These are phyloP conservation scores for Lutjanus erythropterus DNA, from an alignment of 2,113 vertebrate species.

Conservation along the genomic window DNA sequence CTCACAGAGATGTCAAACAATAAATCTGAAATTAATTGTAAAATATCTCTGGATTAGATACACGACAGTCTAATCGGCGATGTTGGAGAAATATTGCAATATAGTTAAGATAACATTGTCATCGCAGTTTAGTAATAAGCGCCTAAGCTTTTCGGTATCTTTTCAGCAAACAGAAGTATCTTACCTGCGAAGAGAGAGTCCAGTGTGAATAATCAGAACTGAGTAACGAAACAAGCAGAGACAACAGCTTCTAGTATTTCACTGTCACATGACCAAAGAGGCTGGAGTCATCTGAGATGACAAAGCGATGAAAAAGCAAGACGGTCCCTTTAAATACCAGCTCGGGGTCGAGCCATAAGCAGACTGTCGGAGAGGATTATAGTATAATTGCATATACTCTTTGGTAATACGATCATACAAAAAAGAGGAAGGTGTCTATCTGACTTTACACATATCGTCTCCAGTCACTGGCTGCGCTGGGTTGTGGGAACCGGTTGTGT, in stretches of 20 bases:
- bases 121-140: neutral
- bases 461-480: neutral
- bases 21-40: neutral
- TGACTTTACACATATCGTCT: neutral
- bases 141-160: neutral
- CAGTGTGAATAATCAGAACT: neutral
- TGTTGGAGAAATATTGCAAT: neutral
- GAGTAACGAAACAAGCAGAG: neutral
- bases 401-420: neutral
- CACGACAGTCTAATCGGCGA: neutral
- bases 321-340: slow-evolving; percentile 28
- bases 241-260: slow-evolving; percentile 23
- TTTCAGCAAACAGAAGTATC: neutral
- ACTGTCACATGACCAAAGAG: slow-evolving; percentile 80
- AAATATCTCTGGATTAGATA: neutral
- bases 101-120: neutral
- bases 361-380: neutral
- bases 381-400: neutral
- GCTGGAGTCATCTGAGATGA: slow-evolving; percentile 45
- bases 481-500: too few relatives aligned
- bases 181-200: slow-evolving; percentile 41
- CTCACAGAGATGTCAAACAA: neutral
- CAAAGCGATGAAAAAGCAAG: neutral
- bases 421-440: neutral
- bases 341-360: neutral